phyloP scores from a whole-genome alignment of 2,113 vertebrate species.

The Heloderma charlesbogerti region DNA sequence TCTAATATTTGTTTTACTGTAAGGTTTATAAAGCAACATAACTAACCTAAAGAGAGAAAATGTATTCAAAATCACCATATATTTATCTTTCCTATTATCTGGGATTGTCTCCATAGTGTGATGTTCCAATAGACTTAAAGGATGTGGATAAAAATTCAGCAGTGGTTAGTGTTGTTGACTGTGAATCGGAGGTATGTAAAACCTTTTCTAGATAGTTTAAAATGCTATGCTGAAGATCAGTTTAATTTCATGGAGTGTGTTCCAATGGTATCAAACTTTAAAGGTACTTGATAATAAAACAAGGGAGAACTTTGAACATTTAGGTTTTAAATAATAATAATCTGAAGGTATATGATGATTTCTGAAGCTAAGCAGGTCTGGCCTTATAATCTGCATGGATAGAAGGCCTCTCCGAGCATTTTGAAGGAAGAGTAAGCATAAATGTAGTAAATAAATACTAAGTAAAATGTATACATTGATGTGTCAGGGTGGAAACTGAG shows the following conservation, averaged over 20 bases:
- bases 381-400: not conserved
- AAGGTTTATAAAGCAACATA: not conserved
- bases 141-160: conserved; percentile 99
- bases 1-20: not conserved
- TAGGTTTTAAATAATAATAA: not conserved
- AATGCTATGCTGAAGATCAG: not conserved
- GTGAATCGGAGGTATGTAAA: conserved; percentile 89
- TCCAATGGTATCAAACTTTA: not conserved
- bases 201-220: not conserved
- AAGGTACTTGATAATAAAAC: not conserved
- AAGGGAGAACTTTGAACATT: not conserved
- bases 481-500: too few species aligned
- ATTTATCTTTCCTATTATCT: conserved; percentile 3
- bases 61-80: not conserved
- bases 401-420: too few species aligned
- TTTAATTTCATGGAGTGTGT: not conserved
- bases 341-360: not conserved
- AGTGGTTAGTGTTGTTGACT: conserved; percentile 97
- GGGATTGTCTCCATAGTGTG: conserved; percentile 81
- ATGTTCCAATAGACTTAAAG: conserved; percentile 94
- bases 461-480: too few species aligned
- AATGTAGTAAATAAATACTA: too few species aligned
- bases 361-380: not conserved
- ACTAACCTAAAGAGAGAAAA: not conserved
- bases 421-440: not conserved